Evolutionary conservation across 2,888 invertebrate species (phyloP).

Genomic region (Malachius bipustulatus): DNA sequence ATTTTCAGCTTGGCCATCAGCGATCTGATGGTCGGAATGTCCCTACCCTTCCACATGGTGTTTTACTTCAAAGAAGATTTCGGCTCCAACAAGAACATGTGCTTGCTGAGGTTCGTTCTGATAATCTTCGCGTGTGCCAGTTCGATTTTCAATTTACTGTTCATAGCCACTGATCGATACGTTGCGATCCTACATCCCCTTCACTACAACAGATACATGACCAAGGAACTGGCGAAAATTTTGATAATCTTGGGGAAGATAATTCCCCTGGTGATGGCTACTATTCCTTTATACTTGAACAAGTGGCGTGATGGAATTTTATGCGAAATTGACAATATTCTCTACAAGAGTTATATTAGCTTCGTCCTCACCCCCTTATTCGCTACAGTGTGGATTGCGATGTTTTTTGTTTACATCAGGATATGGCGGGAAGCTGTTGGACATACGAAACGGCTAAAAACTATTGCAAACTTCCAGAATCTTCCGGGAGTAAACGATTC

Average conservation of each 20-base stretch:
- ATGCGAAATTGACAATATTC: constrained; percentile 59
- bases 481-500: constrained; percentile 47
- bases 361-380: constrained; percentile 57
- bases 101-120: constrained; percentile 60
- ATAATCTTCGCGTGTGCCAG: constrained; percentile 66
- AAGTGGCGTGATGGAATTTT: constrained; percentile 44
- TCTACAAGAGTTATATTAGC: constrained; percentile 36
- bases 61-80: constrained; percentile 54
- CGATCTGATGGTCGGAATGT: constrained; percentile 65
- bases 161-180: constrained; percentile 69
- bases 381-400: constrained; percentile 58
- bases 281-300: constrained; percentile 68
- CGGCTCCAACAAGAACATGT: constrained; percentile 48
- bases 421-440: constrained; percentile 68
- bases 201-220: constrained; percentile 65
- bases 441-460: constrained; percentile 56
- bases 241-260: constrained; percentile 58
- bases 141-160: constrained; percentile 66
- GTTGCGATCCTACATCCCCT: constrained; percentile 69
- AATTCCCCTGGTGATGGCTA: constrained; percentile 51
- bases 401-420: constrained; percentile 63
- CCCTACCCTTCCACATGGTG: constrained; percentile 64
- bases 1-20: constrained; percentile 68
- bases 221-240: constrained; percentile 49
- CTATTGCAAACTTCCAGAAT: constrained; percentile 43